Conservation (phyloP, 2,113 vertebrate genomes). For the Boulengeromyrus knoepffleri region DNA sequence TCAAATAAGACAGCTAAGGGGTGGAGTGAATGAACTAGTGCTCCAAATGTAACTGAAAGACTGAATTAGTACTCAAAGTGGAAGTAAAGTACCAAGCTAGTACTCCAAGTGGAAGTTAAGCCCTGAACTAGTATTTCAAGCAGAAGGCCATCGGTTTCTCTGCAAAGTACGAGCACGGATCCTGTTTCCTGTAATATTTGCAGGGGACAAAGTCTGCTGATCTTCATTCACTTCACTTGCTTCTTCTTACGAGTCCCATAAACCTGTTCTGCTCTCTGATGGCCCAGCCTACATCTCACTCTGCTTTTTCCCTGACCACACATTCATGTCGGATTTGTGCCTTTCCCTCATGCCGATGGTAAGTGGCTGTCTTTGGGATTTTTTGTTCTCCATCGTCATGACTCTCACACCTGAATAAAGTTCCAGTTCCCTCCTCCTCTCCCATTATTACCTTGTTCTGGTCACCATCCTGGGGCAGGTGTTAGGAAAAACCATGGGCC, state of each 20-base stretch:
- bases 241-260: neutral
- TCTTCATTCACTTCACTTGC: neutral
- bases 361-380: neutral
- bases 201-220: neutral
- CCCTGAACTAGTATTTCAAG: neutral
- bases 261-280: neutral
- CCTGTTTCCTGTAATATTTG: neutral
- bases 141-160: neutral
- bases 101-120: neutral
- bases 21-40: neutral
- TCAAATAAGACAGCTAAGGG: neutral
- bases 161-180: neutral
- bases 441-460: neutral
- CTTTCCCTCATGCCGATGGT: neutral
- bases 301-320: neutral
- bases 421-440: neutral
- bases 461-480: neutral
- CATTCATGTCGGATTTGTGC: neutral
- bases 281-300: neutral
- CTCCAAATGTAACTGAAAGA: neutral
- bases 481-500: neutral
- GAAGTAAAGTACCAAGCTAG: neutral
- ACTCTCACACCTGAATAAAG: neutral
- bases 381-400: neutral
- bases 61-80: neutral